Evolutionary conservation across 2,888 invertebrate species (phyloP).

Genomic region (Mythimna lalbum): DNA sequence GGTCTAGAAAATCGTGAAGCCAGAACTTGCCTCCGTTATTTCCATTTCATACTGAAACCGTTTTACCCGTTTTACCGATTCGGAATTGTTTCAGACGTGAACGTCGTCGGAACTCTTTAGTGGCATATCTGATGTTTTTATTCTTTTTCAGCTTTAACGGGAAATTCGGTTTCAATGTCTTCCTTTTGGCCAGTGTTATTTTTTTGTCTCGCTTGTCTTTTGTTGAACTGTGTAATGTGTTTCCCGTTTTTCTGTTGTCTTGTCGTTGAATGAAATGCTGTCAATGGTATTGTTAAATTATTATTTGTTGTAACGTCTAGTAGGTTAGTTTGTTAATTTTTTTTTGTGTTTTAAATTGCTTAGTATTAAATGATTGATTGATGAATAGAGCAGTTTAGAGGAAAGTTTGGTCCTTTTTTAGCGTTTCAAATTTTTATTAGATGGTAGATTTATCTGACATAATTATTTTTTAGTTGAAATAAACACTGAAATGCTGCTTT

Average conservation of each 20-base stretch:
- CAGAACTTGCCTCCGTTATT: constrained; percentile 46
- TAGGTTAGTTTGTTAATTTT: no score
- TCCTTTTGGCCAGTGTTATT: constrained; percentile 61
- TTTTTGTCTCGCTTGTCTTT: constrained; percentile 23
- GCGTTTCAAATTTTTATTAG: no score
- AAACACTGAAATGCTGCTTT: no score
- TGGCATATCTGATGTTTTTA: constrained; percentile 59
- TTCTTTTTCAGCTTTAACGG: constrained; percentile 62
- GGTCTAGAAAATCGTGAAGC: constrained; percentile 34
- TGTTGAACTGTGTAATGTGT: constrained; percentile 45
- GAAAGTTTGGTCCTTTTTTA: no score
- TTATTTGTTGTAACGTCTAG: not conserved
- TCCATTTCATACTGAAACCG: constrained; percentile 50
- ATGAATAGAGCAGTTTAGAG: no score
- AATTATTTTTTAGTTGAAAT: no score
- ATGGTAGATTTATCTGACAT: no score
- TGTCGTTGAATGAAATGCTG: constrained; percentile 29
- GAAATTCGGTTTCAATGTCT: constrained; percentile 70
- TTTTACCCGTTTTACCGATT: constrained; percentile 44
- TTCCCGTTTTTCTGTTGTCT: constrained; percentile 30
- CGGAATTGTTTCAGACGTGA: constrained; percentile 57
- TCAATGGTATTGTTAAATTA: constrained; percentile 15
- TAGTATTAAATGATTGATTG: no score
- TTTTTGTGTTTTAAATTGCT: no score
- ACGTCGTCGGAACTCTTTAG: constrained; percentile 53